phyloP scores from a whole-genome alignment of 2,797 vertebrate genomes.

The Linurgus olivaceus region DNA sequence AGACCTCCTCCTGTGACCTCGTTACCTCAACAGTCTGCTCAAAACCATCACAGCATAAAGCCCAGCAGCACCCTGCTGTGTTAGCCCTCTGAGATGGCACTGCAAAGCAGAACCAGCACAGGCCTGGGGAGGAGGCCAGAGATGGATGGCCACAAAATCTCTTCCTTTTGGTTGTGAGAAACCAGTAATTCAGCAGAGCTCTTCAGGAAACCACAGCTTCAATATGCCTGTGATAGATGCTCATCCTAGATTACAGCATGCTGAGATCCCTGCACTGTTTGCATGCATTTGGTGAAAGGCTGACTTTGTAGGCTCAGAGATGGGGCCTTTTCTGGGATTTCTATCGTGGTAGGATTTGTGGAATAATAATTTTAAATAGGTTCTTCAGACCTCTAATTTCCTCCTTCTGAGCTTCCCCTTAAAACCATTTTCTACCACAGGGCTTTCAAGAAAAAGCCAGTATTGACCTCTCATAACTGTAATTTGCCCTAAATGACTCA shows the following conservation, averaged over 20 bases:
- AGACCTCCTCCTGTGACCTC: neutral
- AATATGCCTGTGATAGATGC: neutral
- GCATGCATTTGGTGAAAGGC: neutral
- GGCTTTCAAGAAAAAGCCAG: neutral
- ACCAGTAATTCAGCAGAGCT: neutral
- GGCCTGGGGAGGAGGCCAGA: neutral
- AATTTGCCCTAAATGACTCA: neutral
- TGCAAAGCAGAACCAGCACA: neutral
- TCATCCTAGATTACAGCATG: neutral
- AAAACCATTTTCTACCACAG: neutral
- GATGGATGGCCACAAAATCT: neutral
- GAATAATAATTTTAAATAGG: neutral
- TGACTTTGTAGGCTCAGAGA: neutral
- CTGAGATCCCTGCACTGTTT: neutral
- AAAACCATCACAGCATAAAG: neutral
- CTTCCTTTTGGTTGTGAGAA: neutral
- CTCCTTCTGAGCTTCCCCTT: neutral
- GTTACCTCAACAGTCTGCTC: neutral
- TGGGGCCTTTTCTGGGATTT: neutral
- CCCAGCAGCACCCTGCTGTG: neutral
- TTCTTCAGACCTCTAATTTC: neutral
- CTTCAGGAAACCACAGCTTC: constrained; percentile 31
- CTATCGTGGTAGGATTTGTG: neutral
- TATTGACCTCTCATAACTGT: neutral
- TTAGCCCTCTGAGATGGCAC: neutral